A percentile compares a stretch with the other conserved stretches of the same genome.
Evolutionary conservation across 1,140 invertebrate genomes (phyloP).

Genomic region (Drosophila arizonae): DNA sequence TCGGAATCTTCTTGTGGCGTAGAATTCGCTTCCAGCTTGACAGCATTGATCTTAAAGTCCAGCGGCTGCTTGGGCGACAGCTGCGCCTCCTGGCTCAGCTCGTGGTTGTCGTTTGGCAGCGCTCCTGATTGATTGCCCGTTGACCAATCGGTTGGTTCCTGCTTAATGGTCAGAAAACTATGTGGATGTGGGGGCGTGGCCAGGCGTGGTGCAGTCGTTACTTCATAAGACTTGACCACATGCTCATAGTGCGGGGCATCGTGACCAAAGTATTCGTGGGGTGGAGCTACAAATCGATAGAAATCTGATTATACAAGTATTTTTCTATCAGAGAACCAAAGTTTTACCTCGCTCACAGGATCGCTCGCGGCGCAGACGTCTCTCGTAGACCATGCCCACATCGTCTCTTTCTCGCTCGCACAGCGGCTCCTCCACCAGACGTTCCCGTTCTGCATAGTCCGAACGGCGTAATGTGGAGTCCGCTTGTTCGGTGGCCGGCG

Average conservation of each 20-base stretch:
- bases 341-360: constrained; percentile 60
- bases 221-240: constrained; percentile 50
- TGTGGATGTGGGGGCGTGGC: constrained; percentile 68
- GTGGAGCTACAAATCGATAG: constrained; percentile 1
- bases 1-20: constrained; percentile 56
- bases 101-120: constrained; percentile 49
- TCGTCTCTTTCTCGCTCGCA: constrained; percentile 41
- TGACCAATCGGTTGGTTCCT: constrained; percentile 84
- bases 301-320: neutral
- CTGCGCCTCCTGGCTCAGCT: constrained; percentile 47
- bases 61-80: constrained; percentile 70
- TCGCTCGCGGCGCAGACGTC: constrained; percentile 67
- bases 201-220: constrained; percentile 35
- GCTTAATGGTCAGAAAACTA: constrained; percentile 84
- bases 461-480: constrained; percentile 49
- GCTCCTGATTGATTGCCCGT: constrained; percentile 63
- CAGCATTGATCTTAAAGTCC: constrained; percentile 72
- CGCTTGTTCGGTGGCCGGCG: constrained; percentile 46
- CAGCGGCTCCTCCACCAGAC: constrained; percentile 23
- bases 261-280: constrained; percentile 61
- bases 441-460: constrained; percentile 50
- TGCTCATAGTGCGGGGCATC: constrained; percentile 67
- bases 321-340: neutral
- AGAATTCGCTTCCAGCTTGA: constrained; percentile 64
- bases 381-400: constrained; percentile 64